Conservation (phyloP, 2,113 vertebrate genomes). For the Pipra filicauda region DNA sequence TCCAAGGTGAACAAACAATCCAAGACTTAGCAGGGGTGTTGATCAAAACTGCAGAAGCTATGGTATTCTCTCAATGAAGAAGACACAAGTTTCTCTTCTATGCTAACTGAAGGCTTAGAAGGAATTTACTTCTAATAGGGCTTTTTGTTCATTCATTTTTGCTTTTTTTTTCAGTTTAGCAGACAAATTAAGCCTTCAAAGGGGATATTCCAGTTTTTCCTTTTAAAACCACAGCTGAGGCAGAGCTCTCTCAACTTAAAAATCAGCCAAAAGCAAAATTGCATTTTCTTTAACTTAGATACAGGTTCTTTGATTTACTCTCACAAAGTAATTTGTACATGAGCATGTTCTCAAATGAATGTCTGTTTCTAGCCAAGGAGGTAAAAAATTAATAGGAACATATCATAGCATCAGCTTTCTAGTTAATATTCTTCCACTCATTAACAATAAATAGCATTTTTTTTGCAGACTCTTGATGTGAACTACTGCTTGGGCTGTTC, state of each 20-base stretch:
- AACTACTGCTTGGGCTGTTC: neutral
- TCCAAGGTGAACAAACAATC: neutral
- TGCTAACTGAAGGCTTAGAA: neutral
- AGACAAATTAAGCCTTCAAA: neutral
- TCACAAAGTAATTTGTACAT: neutral
- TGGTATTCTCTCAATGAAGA: neutral
- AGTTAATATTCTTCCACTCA: neutral
- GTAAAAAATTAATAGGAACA: neutral
- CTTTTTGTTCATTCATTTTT: neutral
- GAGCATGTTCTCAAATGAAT: neutral
- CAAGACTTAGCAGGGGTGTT: neutral
- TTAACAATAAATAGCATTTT: neutral
- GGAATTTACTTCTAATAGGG: neutral
- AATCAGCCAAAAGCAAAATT: neutral
- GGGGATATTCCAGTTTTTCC: neutral
- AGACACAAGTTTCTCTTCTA: neutral
- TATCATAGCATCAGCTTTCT: neutral
- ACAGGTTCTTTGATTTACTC: neutral
- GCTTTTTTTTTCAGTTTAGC: neutral
- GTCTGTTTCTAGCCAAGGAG: neutral
- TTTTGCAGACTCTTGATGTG: neutral
- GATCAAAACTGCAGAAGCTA: neutral
- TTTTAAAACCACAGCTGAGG: neutral
- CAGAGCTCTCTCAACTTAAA: neutral
- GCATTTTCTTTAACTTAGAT: neutral